Evolutionary conservation across 2,888 invertebrate species (phyloP).

Genomic region (Trichacis sp.): DNA sequence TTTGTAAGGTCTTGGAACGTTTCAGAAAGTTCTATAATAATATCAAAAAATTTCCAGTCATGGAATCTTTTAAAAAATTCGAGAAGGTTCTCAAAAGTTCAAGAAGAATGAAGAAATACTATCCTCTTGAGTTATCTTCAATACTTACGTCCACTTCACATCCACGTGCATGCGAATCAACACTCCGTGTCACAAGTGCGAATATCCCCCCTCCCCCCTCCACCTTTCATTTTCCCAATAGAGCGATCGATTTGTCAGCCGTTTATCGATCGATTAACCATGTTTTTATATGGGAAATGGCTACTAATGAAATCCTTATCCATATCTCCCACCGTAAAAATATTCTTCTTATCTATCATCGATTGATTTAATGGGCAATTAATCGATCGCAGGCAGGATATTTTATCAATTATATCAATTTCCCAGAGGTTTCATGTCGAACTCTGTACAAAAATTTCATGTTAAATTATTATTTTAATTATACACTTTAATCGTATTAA

Average conservation of each 20-base stretch:
- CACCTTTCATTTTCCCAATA: not conserved
- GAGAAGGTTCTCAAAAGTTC: too few relatives aligned
- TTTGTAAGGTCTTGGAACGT: too few relatives aligned
- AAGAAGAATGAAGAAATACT: too few relatives aligned
- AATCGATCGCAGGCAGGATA: not conserved
- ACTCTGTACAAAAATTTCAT: not conserved
- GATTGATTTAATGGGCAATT: not conserved
- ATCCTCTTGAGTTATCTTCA: too few relatives aligned
- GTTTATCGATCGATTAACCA: not conserved
- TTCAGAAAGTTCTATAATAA: too few relatives aligned
- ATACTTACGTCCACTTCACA: too few relatives aligned
- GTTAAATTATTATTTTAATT: not conserved
- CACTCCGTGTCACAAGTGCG: conserved; percentile 26
- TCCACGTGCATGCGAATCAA: too few relatives aligned
- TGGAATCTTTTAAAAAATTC: too few relatives aligned
- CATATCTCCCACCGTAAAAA: too few relatives aligned
- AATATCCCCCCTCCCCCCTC: not conserved
- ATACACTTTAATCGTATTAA: conserved; percentile 9
- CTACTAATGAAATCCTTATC: not conserved
- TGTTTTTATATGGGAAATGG: not conserved
- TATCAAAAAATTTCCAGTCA: too few relatives aligned
- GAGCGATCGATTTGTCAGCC: not conserved
- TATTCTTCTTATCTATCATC: not conserved
- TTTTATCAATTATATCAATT: not conserved
- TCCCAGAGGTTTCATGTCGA: too few relatives aligned